phyloP scores from a whole-genome alignment of 2,888 invertebrate species.

The Therioaphis trifolii region DNA sequence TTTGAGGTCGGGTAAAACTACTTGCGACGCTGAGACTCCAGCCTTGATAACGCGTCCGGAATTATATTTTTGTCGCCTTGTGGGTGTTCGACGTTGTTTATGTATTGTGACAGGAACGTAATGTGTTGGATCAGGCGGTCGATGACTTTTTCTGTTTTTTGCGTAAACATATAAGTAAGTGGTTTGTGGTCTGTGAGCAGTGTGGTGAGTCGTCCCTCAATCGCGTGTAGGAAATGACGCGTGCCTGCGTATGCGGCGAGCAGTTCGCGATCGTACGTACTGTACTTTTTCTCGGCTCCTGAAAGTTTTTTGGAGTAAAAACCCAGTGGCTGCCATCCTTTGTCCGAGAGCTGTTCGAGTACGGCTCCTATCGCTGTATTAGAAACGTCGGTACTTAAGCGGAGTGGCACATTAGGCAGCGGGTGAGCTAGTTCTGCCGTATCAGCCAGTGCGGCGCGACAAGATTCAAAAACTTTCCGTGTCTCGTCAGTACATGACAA shows the following conservation, averaged over 20 bases:
- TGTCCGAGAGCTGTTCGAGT: too few species aligned
- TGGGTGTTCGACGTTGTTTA: conserved; percentile 42
- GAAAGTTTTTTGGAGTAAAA: too few species aligned
- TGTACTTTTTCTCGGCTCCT: too few species aligned
- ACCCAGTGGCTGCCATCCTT: too few species aligned
- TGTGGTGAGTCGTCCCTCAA: conserved; percentile 62
- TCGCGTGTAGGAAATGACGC: conserved; percentile 48
- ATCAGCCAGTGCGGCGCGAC: background rate
- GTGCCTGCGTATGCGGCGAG: conserved; percentile 56
- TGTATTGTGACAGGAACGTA: conserved; percentile 52
- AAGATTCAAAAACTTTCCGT: background rate
- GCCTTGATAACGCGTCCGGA: conserved; percentile 59
- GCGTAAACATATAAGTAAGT: conserved; percentile 33
- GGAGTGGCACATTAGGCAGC: too few species aligned
- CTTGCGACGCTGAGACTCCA: too few species aligned
- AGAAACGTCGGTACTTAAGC: too few species aligned
- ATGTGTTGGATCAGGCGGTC: background rate
- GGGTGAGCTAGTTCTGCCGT: background rate
- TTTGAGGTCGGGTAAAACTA: too few species aligned
- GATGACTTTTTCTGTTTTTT: background rate
- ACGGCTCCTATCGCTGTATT: too few species aligned
- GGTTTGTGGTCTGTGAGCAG: conserved; percentile 63
- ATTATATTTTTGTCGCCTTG: conserved; percentile 51
- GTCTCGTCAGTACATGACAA: background rate
- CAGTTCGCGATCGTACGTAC: conserved; percentile 32